Conservation (phyloP, 2,113 vertebrate species). For the Phylloscopus whistleri region DNA sequence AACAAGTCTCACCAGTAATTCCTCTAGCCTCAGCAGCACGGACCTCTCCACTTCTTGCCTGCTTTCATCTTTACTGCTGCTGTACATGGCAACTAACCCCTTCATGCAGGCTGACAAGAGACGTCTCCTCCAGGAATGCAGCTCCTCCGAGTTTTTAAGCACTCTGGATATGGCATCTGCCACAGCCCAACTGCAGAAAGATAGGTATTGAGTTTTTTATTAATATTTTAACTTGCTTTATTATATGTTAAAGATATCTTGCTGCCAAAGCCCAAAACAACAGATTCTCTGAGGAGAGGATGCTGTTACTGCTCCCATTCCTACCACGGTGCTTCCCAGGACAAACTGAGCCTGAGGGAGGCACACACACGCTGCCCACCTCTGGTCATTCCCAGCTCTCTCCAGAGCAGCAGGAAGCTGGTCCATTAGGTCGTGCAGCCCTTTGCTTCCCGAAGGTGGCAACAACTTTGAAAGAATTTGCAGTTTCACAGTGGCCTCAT, state of each 20-base stretch:
- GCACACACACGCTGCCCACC: constrained; percentile 65
- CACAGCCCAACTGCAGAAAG: constrained; percentile 81
- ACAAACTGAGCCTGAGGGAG: neutral
- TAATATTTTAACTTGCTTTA: neutral
- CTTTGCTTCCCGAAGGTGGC: constrained; percentile 61
- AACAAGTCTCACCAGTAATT: constrained; percentile 71
- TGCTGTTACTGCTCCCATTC: neutral
- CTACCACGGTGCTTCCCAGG: neutral
- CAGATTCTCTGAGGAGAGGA: neutral
- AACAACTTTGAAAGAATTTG: constrained; percentile 78
- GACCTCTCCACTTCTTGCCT: constrained; percentile 68
- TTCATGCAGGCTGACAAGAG: constrained; percentile 77
- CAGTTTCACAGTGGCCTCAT: neutral
- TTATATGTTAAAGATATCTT: neutral
- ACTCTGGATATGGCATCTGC: constrained; percentile 78
- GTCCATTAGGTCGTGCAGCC: constrained; percentile 64
- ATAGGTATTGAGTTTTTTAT: neutral
- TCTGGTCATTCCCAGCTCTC: constrained; percentile 60
- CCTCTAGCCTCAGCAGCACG: constrained; percentile 76
- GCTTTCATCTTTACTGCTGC: constrained; percentile 44
- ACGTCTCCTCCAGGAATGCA: constrained; percentile 76
- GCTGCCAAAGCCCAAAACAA: neutral
- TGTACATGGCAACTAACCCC: constrained; percentile 75
- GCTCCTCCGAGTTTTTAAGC: constrained; percentile 65
- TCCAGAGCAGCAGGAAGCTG: constrained; percentile 76